phyloP scores from a whole-genome alignment of 2,888 invertebrate species.

The Oscheius sp. region DNA sequence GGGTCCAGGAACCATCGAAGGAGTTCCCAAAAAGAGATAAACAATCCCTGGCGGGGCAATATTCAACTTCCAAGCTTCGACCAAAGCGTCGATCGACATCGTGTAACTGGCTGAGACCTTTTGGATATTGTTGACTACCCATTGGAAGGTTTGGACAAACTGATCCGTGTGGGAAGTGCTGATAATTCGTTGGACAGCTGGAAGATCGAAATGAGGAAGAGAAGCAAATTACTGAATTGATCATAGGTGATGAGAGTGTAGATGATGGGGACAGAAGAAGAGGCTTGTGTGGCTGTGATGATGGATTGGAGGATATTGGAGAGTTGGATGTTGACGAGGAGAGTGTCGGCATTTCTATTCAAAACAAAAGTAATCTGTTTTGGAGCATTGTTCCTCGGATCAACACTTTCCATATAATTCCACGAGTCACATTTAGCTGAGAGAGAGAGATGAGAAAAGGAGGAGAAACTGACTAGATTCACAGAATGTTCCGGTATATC shows the following conservation, averaged over 20 bases:
- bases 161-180: slow-evolving; percentile 8
- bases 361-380: slow-evolving; percentile 19
- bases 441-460: no score
- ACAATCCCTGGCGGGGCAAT: not conserved
- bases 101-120: not conserved
- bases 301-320: not conserved
- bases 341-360: slow-evolving; percentile 1
- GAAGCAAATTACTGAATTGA: not conserved
- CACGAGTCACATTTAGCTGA: slow-evolving; percentile 11
- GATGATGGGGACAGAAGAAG: not conserved
- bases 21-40: not conserved
- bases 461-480: slow-evolving; percentile 8
- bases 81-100: slow-evolving; percentile 8
- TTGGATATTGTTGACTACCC: not conserved
- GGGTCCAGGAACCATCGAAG: not conserved
- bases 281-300: not conserved
- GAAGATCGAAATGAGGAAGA: not conserved
- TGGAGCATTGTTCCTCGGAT: slow-evolving; percentile 11
- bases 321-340: slow-evolving; percentile 15
- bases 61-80: slow-evolving; percentile 10
- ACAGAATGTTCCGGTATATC: slow-evolving; percentile 5
- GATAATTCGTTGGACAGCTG: slow-evolving; percentile 2
- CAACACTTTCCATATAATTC: slow-evolving; percentile 23
- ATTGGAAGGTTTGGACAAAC: slow-evolving; percentile 7
- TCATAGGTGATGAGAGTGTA: slow-evolving; percentile 16